These are phyloP conservation scores for Ginglymostoma cirratum DNA, from an alignment of 2,113 vertebrate genomes.

Conservation along the genomic window DNA sequence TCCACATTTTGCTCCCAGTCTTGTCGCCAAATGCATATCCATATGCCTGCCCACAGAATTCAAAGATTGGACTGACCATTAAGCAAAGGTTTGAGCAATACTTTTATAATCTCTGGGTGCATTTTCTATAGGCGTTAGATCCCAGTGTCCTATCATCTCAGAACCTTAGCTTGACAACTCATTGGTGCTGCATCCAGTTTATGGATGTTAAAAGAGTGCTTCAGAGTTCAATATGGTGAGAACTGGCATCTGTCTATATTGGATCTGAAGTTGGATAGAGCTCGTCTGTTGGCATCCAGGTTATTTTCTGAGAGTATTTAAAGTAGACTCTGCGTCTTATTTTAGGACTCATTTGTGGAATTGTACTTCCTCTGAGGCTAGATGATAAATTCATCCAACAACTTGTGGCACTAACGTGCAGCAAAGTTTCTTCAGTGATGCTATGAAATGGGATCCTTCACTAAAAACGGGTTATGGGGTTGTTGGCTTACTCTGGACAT, in stretches of 20 bases:
- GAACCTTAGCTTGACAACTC: not conserved
- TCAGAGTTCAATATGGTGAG: not conserved
- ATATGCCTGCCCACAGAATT: not conserved
- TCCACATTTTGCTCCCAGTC: not conserved
- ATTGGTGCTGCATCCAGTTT: not conserved
- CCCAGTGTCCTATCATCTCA: not conserved
- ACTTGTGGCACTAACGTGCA: not conserved
- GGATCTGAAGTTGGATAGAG: not conserved
- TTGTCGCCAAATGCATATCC: not conserved
- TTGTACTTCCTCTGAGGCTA: not conserved
- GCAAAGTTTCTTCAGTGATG: no score
- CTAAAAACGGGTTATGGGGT: not conserved
- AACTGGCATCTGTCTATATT: not conserved
- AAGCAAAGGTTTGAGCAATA: not conserved
- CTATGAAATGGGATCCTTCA: not conserved
- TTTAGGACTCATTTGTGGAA: no score
- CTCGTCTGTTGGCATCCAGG: not conserved
- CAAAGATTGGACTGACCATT: not conserved
- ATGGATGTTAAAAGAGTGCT: not conserved
- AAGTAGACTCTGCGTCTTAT: not conserved
- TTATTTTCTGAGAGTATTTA: not conserved
- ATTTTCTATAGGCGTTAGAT: not conserved
- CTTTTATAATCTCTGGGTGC: not conserved
- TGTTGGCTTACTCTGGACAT: not conserved
- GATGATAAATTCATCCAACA: not conserved